Base-by-base conservation (phyloP, 2,113 vertebrate species). In the Cichladusa arquata region DNA sequence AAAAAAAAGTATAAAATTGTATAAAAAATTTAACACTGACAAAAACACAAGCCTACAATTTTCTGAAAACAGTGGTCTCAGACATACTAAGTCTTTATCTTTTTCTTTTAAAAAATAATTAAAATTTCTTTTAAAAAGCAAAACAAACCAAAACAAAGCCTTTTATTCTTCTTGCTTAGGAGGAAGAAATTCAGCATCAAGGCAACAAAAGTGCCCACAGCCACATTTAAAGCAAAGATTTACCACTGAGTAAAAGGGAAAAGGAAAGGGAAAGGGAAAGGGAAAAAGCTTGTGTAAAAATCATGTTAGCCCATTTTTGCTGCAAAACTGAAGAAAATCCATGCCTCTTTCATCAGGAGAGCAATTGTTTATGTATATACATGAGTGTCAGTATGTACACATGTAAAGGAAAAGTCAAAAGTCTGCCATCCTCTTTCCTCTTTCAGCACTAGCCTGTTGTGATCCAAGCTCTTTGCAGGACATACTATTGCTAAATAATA, bases 361-460 rank as follows among this genome's bases (percentile, higher is more conserved):
- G 34, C n/a, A 56, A 18, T 47, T 64, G 4, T 5, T 3, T 40
- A 17, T 0, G 1, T 50, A 14, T 13, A 44, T 22, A 12, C 12
- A 47, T 0, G 0, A 11, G 6, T 66, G 47, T 36, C 74, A 62
- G 9, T n/a, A 57, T 4, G 9, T 40, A 56, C 12, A 34, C 0
- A 0, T 8, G 9, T n/a, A 53, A 33, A 4, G 16, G 28, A 72
- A 84, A 84, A 56, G 22, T 8, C 45, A 64, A 40, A 78, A 81
- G 18, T 36, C 67, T 80, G 25, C 6, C 61, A 65, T 26, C 16
- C 10, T 50, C 40, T 48, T 71, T 80, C 13, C 22, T 80, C 31
- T 31, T 51, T 23, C 31, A 56, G 34, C 29, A 64, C 24, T 48
- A 25, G 10, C 69, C 23, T 85, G 23, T 31, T 44, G 48, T 18